These are phyloP conservation scores for Didymodactylos carnosus DNA, from an alignment of 2,888 invertebrate genomes.

Conservation along the genomic window DNA sequence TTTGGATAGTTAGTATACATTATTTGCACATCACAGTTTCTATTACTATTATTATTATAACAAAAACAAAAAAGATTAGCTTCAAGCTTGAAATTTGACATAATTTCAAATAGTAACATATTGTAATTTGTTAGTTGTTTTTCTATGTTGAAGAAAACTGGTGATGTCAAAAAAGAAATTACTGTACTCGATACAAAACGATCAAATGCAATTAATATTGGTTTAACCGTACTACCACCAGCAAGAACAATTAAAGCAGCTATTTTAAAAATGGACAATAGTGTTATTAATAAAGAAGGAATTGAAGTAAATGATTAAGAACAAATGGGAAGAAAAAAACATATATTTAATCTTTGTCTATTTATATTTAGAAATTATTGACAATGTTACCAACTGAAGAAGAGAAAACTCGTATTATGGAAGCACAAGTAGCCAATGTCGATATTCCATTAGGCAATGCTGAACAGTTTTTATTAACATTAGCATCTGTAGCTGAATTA, in stretches of 20 bases:
- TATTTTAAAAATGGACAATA: constrained; percentile 85
- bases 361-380: constrained; percentile 48
- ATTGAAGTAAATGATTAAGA: constrained; percentile 46
- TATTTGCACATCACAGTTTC: too few relatives aligned
- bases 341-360: not conserved
- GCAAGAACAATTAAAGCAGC: constrained; percentile 91
- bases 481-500: constrained; percentile 83
- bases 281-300: constrained; percentile 88
- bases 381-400: constrained; percentile 91
- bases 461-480: constrained; percentile 86
- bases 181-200: constrained; percentile 86
- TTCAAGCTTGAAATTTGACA: too few relatives aligned
- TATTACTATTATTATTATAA: too few relatives aligned
- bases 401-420: constrained; percentile 80
- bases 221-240: constrained; percentile 92
- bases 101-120: too few relatives aligned
- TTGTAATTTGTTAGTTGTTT: not conserved
- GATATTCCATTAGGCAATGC: constrained; percentile 78
- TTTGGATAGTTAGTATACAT: too few relatives aligned
- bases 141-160: constrained; percentile 11
- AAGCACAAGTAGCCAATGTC: constrained; percentile 75
- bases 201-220: constrained; percentile 96
- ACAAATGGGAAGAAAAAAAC: not conserved
- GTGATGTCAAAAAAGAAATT: constrained; percentile 53
- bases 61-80: too few relatives aligned